A percentile compares a stretch with the other conserved stretches of the same genome.
Evolutionary conservation across 1,140 invertebrate genomes (phyloP).

Genomic region (Whitmania pigra): DNA sequence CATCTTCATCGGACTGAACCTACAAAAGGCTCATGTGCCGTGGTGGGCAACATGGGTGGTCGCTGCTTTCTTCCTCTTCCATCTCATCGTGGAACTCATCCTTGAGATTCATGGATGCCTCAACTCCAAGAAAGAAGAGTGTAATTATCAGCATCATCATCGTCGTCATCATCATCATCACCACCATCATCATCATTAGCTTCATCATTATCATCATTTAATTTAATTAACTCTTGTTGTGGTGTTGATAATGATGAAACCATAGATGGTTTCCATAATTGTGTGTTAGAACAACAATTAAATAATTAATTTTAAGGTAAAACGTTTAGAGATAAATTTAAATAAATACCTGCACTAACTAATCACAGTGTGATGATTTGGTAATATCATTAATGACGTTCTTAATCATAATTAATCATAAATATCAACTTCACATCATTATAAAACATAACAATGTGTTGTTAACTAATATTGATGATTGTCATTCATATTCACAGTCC

Average conservation of each 20-base stretch:
- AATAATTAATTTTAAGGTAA: not conserved
- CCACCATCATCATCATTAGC: not conserved
- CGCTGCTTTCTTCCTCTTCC: constrained; percentile 72
- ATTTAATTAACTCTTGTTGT: constrained; percentile 6
- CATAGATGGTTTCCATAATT: not conserved
- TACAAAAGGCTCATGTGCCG: constrained; percentile 70
- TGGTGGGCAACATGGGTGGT: constrained; percentile 73
- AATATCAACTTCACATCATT: too few species aligned
- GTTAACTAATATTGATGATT: not conserved
- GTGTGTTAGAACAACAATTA: too few species aligned
- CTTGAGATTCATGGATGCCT: constrained; percentile 48
- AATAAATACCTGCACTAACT: not conserved
- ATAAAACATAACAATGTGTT: too few species aligned
- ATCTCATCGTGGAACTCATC: constrained; percentile 73
- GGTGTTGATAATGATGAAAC: not conserved
- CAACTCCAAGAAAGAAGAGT: constrained; percentile 41
- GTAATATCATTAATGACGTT: too few species aligned
- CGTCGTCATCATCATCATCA: not conserved
- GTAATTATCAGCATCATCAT: constrained; percentile 26
- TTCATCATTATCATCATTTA: too few species aligned
- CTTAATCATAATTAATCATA: too few species aligned
- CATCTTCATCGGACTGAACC: constrained; percentile 75
- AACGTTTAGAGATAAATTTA: not conserved
- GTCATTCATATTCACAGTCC: constrained; percentile 28
- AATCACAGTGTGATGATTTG: not conserved